Evolutionary conservation across 2,797 vertebrate species (phyloP), one percentile per base, ranked within the genome.

Genomic region (Margarornis squamiger): DNA sequence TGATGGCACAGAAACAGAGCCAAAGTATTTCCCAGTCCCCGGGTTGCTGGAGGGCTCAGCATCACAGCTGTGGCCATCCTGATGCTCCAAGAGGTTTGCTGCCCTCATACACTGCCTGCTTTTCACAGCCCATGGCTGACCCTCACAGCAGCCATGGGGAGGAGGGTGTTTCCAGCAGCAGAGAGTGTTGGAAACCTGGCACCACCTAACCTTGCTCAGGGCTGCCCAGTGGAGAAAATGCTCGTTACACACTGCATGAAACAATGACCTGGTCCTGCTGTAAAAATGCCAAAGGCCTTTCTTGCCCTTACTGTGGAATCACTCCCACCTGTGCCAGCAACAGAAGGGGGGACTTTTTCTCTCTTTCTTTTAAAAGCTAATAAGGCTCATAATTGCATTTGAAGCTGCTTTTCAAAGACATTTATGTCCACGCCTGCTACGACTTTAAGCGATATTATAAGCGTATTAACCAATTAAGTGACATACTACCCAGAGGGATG

Each of bases 401-500:
- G 84, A 92, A 88, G 66, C 58, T 72, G 76, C 84, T 94, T 94
- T 94, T 94, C 91, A 94, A 96, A 95, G 87, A 30, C 75, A 58
- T 83, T 96, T 93, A 15, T n/a, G 82, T 90, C 89, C 89, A 91
- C 10, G 18, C 67, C 71, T 7, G 2, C 88, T 73, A 85, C 0
- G 45, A 75, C 90, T 96, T 93, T 78, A 95, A 96, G 77, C 1
- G 2, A 82, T 86, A 36, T 88, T 90, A 73, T 79, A 90, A 92
- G 65, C 22, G 0, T 74, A 93, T 96, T 95, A 95, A 94, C 94
- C 77, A 96, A 96, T 95, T 95, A 96, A 86, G 80, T 67, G 86
- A 88, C 93, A 88, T 73, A 61, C 88, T 94, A 92, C 93, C 90
- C 95, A 82, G 80, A 86, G 95, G 91, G 93, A 94, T 48, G 71